Evolutionary conservation across 1,140 invertebrate species (phyloP).

Genomic region (Papilio polytes): DNA sequence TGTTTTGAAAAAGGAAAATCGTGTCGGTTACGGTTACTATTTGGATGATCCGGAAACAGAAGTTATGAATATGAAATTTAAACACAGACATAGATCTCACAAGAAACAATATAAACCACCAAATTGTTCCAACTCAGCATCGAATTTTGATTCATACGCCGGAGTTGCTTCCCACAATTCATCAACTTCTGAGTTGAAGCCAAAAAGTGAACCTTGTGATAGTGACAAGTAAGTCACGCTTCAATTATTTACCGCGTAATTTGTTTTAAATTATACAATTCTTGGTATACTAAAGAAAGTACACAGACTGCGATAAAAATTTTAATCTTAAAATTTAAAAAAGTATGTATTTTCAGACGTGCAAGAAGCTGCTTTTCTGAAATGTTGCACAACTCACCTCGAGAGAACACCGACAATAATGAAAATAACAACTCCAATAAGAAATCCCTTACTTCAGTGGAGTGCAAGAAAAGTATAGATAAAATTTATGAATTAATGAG

Average conservation of each 20-base stretch:
- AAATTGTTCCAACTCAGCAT: constrained; percentile 50
- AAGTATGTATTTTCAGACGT: neutral
- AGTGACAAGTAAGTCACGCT: constrained; percentile 12
- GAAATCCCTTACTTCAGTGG: constrained; percentile 48
- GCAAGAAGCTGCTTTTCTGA: neutral
- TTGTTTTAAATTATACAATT: neutral
- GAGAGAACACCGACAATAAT: neutral
- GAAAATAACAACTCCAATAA: constrained; percentile 41
- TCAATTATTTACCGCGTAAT: neutral
- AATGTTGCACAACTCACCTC: neutral
- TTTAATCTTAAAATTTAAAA: neutral
- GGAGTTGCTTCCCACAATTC: neutral
- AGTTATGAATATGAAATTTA: constrained; percentile 60
- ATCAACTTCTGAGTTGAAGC: neutral
- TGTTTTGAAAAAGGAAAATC: constrained; percentile 44
- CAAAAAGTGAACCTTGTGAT: constrained; percentile 13
- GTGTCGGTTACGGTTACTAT: constrained; percentile 60
- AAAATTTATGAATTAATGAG: constrained; percentile 75
- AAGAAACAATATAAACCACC: constrained; percentile 46
- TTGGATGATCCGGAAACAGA: constrained; percentile 65
- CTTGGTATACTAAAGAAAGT: no score
- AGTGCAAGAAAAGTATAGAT: constrained; percentile 72
- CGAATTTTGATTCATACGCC: constrained; percentile 43
- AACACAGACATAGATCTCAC: constrained; percentile 45
- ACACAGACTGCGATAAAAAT: neutral